Conservation (phyloP, 2,113 vertebrate species). For the Nycticryphes semicollaris region DNA sequence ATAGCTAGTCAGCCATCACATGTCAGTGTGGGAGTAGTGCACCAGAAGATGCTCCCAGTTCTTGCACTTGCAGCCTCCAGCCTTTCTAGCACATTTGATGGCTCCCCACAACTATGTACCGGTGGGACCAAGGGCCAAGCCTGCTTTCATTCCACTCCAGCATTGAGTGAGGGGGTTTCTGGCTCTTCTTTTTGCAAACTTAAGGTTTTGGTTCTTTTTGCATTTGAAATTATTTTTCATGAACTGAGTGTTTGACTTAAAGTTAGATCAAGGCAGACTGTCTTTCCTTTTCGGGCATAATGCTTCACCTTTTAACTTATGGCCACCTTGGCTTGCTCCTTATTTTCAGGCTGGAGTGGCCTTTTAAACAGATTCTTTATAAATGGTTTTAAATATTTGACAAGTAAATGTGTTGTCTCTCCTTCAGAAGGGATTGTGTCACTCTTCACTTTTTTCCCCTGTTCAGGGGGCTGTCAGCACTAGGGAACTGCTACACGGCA, state of each 20-base stretch:
- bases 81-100: background rate
- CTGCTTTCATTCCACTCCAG: background rate
- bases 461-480: background rate
- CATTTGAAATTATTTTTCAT: background rate
- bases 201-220: background rate
- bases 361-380: background rate
- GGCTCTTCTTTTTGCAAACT: background rate
- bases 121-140: background rate
- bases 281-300: background rate
- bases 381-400: background rate
- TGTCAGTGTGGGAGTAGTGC: background rate
- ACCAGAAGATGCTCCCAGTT: background rate
- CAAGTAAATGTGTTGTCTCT: background rate
- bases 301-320: background rate
- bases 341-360: background rate
- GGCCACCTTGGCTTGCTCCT: background rate
- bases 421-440: background rate
- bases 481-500: background rate
- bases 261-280: background rate
- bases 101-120: background rate
- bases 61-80: background rate
- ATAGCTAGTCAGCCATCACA: background rate
- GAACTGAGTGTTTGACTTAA: background rate
- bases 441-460: background rate
- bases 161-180: background rate